Evolutionary conservation across 2,113 vertebrate species (phyloP).

Genomic region (Mystacornis crossleyi): DNA sequence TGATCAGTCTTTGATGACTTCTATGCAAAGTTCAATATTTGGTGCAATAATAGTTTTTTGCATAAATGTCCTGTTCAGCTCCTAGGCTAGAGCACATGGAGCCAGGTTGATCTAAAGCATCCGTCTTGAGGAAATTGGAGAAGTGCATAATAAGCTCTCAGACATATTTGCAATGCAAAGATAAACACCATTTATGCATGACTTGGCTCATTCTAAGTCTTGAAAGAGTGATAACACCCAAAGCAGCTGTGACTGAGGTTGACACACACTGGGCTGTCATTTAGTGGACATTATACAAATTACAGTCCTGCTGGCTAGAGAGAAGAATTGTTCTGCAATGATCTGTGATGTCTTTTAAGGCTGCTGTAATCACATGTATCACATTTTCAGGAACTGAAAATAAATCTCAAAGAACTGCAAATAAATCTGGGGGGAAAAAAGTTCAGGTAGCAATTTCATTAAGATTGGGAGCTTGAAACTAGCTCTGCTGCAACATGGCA

Average conservation of each 20-base stretch:
- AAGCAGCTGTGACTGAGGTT: constrained; percentile 13
- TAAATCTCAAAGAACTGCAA: neutral
- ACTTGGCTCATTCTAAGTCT: neutral
- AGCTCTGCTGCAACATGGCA: neutral
- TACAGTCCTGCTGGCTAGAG: neutral
- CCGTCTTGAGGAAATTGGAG: neutral
- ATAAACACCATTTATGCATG: neutral
- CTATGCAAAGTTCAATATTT: neutral
- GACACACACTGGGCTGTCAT: neutral
- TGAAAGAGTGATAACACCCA: neutral
- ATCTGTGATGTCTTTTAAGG: neutral
- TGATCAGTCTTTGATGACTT: neutral
- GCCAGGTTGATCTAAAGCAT: neutral
- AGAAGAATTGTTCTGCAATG: neutral
- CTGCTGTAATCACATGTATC: neutral
- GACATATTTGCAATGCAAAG: neutral
- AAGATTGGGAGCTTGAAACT: neutral
- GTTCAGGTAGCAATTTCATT: neutral
- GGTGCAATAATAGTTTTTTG: neutral
- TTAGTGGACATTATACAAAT: constrained; percentile 20
- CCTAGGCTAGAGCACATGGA: neutral
- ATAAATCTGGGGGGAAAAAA: neutral
- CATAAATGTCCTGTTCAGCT: neutral
- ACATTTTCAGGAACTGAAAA: neutral
- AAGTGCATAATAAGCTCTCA: neutral